A percentile compares a stretch with the other conserved stretches of the same genome.
Evolutionary conservation across 2,113 vertebrate genomes (phyloP).

Genomic region (Apteryx mantelli): DNA sequence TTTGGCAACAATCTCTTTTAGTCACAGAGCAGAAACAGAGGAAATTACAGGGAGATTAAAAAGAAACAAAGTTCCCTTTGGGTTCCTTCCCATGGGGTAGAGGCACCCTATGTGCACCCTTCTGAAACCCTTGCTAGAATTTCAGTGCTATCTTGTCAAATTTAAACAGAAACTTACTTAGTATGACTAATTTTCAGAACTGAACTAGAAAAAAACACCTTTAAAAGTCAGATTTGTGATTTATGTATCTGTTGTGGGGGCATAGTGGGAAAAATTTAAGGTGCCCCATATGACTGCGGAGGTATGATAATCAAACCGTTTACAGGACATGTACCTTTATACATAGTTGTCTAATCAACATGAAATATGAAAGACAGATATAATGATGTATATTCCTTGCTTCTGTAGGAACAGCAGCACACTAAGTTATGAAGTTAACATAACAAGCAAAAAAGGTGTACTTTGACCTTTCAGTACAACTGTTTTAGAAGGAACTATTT

Average conservation of each 20-base stretch:
- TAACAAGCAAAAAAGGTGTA: neutral
- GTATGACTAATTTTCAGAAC: neutral
- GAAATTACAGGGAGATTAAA: neutral
- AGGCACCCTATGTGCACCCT: fast-evolving
- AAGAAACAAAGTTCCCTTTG: neutral
- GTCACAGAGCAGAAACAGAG: neutral
- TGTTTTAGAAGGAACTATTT: constrained; percentile 49
- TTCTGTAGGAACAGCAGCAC: constrained; percentile 22
- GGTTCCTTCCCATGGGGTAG: neutral
- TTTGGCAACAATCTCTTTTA: neutral
- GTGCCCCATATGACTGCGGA: neutral
- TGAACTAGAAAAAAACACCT: neutral
- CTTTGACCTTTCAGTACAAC: constrained; percentile 38
- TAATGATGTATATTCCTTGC: neutral
- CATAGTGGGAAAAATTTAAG: neutral
- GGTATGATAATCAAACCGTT: neutral
- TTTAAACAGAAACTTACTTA: neutral
- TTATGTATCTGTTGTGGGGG: neutral
- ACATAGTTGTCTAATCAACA: neutral
- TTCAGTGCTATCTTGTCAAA: neutral
- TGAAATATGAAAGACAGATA: neutral
- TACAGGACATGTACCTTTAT: fast-evolving
- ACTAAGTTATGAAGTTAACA: neutral
- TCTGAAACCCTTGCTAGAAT: neutral
- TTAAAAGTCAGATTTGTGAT: neutral